Base-by-base conservation (phyloP, 2,797 vertebrate species). In the Danio aesculapii region DNA sequence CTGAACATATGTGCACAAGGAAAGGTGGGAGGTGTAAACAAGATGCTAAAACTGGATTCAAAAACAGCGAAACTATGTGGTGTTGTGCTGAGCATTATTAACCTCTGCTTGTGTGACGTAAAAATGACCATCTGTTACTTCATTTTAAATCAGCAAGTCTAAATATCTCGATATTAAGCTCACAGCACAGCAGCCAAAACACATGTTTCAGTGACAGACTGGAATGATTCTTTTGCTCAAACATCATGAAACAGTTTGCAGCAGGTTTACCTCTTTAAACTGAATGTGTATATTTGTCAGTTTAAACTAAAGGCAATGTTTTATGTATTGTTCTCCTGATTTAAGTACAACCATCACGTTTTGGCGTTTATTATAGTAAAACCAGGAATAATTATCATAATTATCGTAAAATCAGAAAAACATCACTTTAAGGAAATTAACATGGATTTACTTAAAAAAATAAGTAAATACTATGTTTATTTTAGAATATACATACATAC, bases 21-120 rank as follows among this genome's bases (percentile, higher is more conserved):
- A 73, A 46, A 8, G 17, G 55, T 59, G 70, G 43, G 17, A 47
- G 43, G 70, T 73, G 55, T 73, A 47, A 47, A 47, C 17, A 73
- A 46, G 17, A 58, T 47, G 21, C 41, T 46, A 73, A 73, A 73
- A 47, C 43, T 69, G 14, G 21, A 52, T 30, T 14, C 0, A 39
- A 69, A 67, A 50, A 14, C 66, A 68, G 67, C 11, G 9, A 53
- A 53, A 52, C 46, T 21, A 49, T 8, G n/a, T 41, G 9, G 9
- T 53, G 49, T n/a, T 52, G 6, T 41, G 21, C 14, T 41, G 49
- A 69, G 52, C 67, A 39, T 69, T 52, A 69, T 52, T 21, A 52
- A 53, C 9, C 67, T 14, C 50, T n/a, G 67, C 30, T 41, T 21
- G 2, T 70, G 21, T 70, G 49, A 70, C 0, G 14, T 53, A 16